Conservation (phyloP, 2,113 vertebrate species). For the Syngnathoides biaculeatus region DNA sequence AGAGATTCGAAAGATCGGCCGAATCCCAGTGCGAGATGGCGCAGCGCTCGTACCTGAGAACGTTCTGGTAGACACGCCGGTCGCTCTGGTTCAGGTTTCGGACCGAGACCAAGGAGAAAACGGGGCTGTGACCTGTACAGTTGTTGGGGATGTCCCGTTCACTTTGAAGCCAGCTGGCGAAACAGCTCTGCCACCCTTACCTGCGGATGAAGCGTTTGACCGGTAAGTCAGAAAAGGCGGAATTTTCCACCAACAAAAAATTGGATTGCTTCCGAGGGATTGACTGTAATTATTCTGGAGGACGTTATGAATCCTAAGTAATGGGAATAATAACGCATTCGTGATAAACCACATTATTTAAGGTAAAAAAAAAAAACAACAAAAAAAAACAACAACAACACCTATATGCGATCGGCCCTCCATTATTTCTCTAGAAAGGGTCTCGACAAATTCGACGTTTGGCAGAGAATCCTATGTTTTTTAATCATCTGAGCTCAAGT, state of each 20-base stretch:
- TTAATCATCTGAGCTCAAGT: slow-evolving; percentile 30
- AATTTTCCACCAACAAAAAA: neutral
- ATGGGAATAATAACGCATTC: slow-evolving; percentile 29
- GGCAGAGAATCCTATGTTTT: slow-evolving; percentile 15
- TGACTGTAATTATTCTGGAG: neutral
- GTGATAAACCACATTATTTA: slow-evolving; percentile 10
- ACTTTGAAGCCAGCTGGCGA: slow-evolving; percentile 90
- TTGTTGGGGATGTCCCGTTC: slow-evolving; percentile 94
- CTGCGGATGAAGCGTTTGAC: slow-evolving; percentile 81
- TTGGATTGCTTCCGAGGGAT: neutral
- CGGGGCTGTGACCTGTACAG: slow-evolving; percentile 91
- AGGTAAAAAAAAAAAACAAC: no score
- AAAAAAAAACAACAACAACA: slow-evolving; percentile 2
- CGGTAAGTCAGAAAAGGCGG: slow-evolving; percentile 59
- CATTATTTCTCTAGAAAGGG: neutral
- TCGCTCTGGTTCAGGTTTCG: slow-evolving; percentile 91
- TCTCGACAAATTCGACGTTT: slow-evolving; percentile 10
- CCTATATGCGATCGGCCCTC: neutral
- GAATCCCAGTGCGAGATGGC: slow-evolving; percentile 87
- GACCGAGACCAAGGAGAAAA: slow-evolving; percentile 95
- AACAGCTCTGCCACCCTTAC: slow-evolving; percentile 65
- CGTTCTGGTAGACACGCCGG: slow-evolving; percentile 91
- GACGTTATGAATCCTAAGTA: slow-evolving; percentile 8
- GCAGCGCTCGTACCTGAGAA: slow-evolving; percentile 89
- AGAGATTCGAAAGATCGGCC: slow-evolving; percentile 93